Conservation (phyloP, 2,888 invertebrate species). For the Apoda limacodes region DNA sequence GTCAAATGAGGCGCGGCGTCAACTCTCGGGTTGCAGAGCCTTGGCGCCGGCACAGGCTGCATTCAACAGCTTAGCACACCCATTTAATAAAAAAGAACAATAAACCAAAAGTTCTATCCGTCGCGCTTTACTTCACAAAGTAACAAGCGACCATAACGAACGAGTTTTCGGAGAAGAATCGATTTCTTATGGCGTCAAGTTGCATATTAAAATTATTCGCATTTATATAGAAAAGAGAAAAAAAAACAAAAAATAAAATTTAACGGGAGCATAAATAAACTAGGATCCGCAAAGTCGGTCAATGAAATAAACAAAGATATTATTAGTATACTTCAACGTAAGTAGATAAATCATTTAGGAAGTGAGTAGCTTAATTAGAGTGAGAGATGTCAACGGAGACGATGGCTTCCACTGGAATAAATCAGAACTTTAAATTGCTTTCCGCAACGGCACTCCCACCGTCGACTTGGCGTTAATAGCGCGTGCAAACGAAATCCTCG, state of each 20-base stretch:
- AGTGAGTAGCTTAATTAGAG: conserved; percentile 55
- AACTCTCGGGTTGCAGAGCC: conserved; percentile 58
- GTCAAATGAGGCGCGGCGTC: conserved; percentile 61
- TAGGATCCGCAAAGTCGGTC: too few species aligned
- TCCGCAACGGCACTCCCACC: conserved; percentile 61
- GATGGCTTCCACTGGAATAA: conserved; percentile 49
- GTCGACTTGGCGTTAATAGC: conserved; percentile 62
- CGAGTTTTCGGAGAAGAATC: conserved; percentile 28
- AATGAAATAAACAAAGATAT: conserved; percentile 12
- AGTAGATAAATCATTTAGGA: conserved; percentile 42
- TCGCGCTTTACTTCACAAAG: conserved; percentile 46
- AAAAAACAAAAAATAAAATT: too few species aligned
- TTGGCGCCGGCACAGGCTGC: conserved; percentile 44
- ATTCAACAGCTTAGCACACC: conserved; percentile 51
- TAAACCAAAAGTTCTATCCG: conserved; percentile 37
- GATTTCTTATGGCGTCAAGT: conserved; percentile 22
- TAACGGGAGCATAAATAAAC: too few species aligned
- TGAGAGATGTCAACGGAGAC: conserved; percentile 50
- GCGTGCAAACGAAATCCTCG: conserved; percentile 62
- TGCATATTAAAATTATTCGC: conserved; percentile 12
- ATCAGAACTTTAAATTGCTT: conserved; percentile 63
- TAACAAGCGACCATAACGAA: conserved; percentile 52
- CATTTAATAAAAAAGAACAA: conserved; percentile 35
- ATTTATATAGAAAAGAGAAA: too few species aligned
- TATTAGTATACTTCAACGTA: conserved; percentile 10